Conservation (phyloP, 2,888 invertebrate genomes). For the Apotomis betuletana region DNA sequence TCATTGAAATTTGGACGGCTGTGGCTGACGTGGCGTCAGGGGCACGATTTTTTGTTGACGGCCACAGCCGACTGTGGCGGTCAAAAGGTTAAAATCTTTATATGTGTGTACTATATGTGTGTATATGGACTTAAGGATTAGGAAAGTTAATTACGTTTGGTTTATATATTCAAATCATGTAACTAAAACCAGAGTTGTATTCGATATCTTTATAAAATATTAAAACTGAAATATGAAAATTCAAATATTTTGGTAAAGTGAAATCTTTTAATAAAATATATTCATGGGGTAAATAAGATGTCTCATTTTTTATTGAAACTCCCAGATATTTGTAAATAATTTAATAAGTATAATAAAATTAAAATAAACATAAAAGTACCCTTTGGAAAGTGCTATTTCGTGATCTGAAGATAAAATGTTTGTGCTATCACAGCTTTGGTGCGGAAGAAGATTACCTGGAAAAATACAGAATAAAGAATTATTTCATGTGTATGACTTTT, state of each 20-base stretch:
- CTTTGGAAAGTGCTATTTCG: conserved; percentile 10
- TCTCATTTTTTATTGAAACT: conserved; percentile 25
- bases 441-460: conserved; percentile 30
- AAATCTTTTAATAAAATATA: conserved; percentile 34
- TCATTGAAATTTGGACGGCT: no score
- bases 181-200: not conserved
- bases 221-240: conserved; percentile 15
- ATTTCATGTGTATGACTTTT: not conserved
- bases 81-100: no score
- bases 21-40: no score
- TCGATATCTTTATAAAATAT: not conserved
- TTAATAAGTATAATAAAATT: conserved; percentile 18
- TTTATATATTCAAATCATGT: not conserved
- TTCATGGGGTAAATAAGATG: conserved; percentile 13
- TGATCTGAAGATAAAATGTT: conserved; percentile 15
- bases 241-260: conserved; percentile 35
- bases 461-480: not conserved
- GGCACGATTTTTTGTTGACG: no score
- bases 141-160: no score
- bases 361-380: conserved; percentile 13
- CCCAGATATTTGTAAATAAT: conserved; percentile 15
- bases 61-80: no score
- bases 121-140: no score
- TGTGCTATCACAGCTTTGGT: conserved; percentile 65
- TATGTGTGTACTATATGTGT: no score